Conservation (phyloP, 2,888 invertebrate genomes). For the Drepanosiphum platanoidis region DNA sequence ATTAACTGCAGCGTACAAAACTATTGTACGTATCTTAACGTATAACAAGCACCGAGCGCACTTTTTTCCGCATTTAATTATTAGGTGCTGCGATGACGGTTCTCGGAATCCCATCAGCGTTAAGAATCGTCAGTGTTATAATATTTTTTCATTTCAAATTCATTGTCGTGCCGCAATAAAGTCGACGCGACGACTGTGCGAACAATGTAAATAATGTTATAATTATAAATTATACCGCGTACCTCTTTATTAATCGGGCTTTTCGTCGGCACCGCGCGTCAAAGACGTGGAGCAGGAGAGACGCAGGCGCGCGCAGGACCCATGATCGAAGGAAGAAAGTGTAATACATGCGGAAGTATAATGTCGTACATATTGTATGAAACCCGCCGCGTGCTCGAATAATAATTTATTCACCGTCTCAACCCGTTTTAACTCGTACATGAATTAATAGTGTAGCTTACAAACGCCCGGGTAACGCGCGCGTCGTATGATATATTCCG, state of each 20-base stretch:
- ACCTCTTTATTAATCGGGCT: constrained; percentile 39
- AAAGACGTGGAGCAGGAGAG: neutral
- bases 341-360: neutral
- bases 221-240: constrained; percentile 45
- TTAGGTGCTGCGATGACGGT: too few species aligned
- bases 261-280: neutral
- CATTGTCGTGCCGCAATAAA: too few species aligned
- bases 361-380: neutral
- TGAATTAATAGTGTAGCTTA: neutral
- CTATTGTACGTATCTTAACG: too few species aligned
- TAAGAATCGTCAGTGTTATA: too few species aligned
- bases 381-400: neutral
- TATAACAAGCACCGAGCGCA: too few species aligned
- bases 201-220: constrained; percentile 18
- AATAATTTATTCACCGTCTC: constrained; percentile 11
- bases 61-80: too few species aligned
- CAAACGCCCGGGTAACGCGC: neutral
- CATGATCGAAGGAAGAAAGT: neutral
- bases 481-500: too few species aligned
- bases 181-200: constrained; percentile 10
- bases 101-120: too few species aligned
- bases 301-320: too few species aligned
- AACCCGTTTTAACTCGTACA: neutral
- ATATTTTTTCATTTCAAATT: too few species aligned
- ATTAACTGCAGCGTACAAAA: too few species aligned